phyloP scores from a whole-genome alignment of 2,797 vertebrate species.

The Borostomias antarcticus region DNA sequence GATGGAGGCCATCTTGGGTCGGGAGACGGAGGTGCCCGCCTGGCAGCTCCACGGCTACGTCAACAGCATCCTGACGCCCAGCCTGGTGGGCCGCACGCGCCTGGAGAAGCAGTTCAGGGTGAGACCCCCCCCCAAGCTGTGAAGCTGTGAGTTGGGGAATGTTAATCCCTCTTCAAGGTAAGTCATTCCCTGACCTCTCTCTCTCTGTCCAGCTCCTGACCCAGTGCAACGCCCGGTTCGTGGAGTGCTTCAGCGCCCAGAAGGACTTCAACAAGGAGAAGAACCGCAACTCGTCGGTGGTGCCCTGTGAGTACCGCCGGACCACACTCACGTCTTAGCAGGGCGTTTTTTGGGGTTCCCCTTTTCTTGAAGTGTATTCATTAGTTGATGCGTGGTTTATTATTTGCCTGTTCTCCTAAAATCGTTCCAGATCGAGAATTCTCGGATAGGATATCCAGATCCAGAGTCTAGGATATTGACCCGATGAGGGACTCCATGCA shows the following conservation, averaged over 20 bases:
- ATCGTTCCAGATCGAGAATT: too few species aligned
- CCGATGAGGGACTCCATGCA: background rate
- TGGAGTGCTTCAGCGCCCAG: slow-evolving; percentile 96
- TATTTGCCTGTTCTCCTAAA: background rate
- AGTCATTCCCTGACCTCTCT: slow-evolving; percentile 13
- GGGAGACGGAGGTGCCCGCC: slow-evolving; percentile 93
- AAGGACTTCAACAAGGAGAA: slow-evolving; percentile 99
- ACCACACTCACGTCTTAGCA: slow-evolving; percentile 27
- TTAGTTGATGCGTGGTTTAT: background rate
- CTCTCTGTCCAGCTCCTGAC: slow-evolving; percentile 85
- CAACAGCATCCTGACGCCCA: slow-evolving; percentile 92
- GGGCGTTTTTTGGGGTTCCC: background rate
- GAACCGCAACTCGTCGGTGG: slow-evolving; percentile 98
- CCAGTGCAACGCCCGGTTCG: slow-evolving; percentile 91
- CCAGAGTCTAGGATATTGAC: background rate
- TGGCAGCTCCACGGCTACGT: slow-evolving; percentile 94
- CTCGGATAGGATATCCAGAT: too few species aligned
- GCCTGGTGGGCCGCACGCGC: slow-evolving; percentile 85
- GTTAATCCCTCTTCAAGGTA: background rate
- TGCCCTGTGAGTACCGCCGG: slow-evolving; percentile 87
- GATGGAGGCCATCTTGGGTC: slow-evolving; percentile 94
- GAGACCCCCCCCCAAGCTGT: too few species aligned
- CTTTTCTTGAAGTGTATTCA: background rate
- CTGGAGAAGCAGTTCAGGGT: slow-evolving; percentile 99
- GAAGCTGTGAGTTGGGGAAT: too few species aligned